These are phyloP conservation scores for Metaphire vulgaris DNA, from an alignment of 1,140 invertebrate species.

Conservation along the genomic window DNA sequence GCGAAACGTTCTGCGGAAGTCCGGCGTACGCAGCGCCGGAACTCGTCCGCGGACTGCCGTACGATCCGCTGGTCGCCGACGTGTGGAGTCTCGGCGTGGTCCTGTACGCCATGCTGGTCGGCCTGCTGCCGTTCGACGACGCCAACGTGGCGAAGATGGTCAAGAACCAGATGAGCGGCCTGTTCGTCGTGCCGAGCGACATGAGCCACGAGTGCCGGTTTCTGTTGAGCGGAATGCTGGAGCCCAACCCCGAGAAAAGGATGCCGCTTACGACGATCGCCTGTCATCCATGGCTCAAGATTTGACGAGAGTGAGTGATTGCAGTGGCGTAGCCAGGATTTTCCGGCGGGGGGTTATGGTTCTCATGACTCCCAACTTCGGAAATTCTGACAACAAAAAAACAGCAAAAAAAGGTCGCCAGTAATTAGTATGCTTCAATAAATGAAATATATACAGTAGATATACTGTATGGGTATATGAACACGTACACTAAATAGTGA, in stretches of 20 bases:
- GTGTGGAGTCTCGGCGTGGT: slow-evolving; percentile 69
- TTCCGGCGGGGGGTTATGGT: neutral
- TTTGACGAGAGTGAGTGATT: neutral
- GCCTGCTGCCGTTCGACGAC: slow-evolving; percentile 66
- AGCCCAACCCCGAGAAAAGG: neutral
- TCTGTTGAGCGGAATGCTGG: neutral
- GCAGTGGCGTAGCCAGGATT: neutral
- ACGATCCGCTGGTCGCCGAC: slow-evolving; percentile 59
- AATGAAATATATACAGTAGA: neutral
- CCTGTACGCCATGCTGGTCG: slow-evolving; percentile 63
- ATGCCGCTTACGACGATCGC: neutral
- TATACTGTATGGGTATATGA: neutral
- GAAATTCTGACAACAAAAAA: neutral
- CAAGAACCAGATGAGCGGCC: neutral
- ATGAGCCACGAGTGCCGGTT: neutral
- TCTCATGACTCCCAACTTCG: neutral
- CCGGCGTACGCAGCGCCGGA: slow-evolving; percentile 65
- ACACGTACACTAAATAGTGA: neutral
- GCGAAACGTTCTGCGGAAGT: slow-evolving; percentile 62
- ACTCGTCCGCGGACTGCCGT: slow-evolving; percentile 57
- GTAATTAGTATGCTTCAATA: neutral
- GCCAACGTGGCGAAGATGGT: slow-evolving; percentile 37
- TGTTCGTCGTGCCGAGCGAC: neutral
- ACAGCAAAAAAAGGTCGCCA: too few relatives aligned
- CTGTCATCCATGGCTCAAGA: neutral